phyloP scores from a whole-genome alignment of 2,888 invertebrate genomes.

The Dolomedes plantarius region DNA sequence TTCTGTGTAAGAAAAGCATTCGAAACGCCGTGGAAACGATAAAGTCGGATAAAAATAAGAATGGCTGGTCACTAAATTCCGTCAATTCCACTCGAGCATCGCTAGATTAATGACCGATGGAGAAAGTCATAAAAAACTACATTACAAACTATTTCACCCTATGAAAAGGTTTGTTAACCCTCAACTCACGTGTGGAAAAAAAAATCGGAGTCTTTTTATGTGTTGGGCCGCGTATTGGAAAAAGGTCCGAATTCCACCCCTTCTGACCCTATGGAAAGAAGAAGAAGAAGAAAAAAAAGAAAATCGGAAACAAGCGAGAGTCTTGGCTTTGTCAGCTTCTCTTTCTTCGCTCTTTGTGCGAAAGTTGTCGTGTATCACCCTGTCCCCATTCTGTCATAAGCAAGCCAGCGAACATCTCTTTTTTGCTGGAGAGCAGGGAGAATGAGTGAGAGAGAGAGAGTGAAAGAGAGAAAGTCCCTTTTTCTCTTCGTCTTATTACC shows the following conservation, averaged over 20 bases:
- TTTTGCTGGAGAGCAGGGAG: conserved; percentile 7
- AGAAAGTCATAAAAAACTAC: conserved; percentile 29
- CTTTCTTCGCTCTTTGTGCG: conserved; percentile 44
- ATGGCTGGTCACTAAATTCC: conserved; percentile 15
- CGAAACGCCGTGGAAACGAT: neutral
- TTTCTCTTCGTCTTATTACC: conserved; percentile 33
- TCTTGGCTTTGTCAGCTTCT: conserved; percentile 31
- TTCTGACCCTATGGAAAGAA: neutral
- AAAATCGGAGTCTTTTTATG: conserved; percentile 36
- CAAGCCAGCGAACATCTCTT: conserved; percentile 59
- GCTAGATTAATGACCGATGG: conserved; percentile 53
- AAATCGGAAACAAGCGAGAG: conserved; percentile 20
- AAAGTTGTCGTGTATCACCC: conserved; percentile 64
- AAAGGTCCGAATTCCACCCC: conserved; percentile 20
- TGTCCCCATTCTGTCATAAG: conserved; percentile 69
- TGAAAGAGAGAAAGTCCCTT: no score
- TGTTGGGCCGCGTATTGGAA: conserved; percentile 39
- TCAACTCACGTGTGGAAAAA: conserved; percentile 51
- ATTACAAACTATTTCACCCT: conserved; percentile 63
- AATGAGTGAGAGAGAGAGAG: neutral
- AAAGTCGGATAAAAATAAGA: neutral
- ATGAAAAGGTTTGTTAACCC: conserved; percentile 69
- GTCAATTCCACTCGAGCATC: conserved; percentile 42
- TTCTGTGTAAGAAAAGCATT: neutral
- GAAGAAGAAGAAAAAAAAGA: neutral